Conservation (phyloP, 2,797 vertebrate genomes). For the Hozukius guyotensis region DNA sequence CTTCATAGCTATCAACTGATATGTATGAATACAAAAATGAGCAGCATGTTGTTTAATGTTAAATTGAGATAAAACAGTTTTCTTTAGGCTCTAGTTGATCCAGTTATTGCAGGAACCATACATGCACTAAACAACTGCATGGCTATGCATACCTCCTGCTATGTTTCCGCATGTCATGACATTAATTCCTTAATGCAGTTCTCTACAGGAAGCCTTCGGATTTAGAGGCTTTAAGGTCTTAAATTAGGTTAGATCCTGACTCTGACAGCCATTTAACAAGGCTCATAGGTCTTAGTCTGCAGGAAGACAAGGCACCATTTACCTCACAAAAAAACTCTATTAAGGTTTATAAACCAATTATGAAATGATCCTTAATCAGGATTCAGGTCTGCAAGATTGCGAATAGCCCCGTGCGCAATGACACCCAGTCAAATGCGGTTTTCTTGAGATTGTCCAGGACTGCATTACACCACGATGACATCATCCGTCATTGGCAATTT, state of each 20-base stretch:
- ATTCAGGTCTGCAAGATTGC: constrained; percentile 36
- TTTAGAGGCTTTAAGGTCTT: constrained; percentile 49
- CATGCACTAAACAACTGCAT: constrained; percentile 23
- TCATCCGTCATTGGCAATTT: constrained; percentile 53
- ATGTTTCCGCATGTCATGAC: constrained; percentile 39
- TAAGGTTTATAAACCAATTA: constrained; percentile 34
- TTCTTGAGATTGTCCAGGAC: constrained; percentile 49
- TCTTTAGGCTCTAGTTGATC: background rate
- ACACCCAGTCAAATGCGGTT: constrained; percentile 29
- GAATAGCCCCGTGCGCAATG: background rate
- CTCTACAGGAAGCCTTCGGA: constrained; percentile 41
- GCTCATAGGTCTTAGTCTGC: constrained; percentile 19
- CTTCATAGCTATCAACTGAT: background rate
- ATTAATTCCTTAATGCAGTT: constrained; percentile 68
- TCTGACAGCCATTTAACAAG: constrained; percentile 50
- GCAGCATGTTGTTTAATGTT: background rate
- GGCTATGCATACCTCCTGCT: constrained; percentile 25
- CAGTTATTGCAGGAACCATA: constrained; percentile 3
- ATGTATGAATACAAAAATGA: background rate
- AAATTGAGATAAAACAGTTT: background rate
- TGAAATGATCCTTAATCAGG: constrained; percentile 11
- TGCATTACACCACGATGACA: constrained; percentile 64
- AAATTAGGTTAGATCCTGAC: constrained; percentile 51
- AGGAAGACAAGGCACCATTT: constrained; percentile 3
- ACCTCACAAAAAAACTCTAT: constrained; percentile 6